Evolutionary conservation across 2,113 vertebrate species (phyloP), one percentile per base, ranked within the genome.

Genomic region (Toxotes chatareus): DNA sequence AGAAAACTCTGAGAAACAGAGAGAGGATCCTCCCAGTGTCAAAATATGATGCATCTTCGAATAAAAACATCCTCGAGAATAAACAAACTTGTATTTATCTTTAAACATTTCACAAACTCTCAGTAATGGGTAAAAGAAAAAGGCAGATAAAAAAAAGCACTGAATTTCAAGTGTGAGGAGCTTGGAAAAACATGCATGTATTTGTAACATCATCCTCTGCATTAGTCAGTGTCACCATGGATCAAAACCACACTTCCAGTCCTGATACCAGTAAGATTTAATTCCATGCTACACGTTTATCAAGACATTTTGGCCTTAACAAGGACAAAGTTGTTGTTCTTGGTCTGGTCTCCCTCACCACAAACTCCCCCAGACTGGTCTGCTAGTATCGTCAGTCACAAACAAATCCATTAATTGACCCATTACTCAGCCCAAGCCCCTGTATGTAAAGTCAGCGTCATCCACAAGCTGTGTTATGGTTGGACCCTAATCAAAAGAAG

Each of bases 391-490:
- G 84, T 93, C 86, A 93, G 84, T 85, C 81, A 79, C 79, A 72
- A 75, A 79, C 75, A 75, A 83, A 90, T 84, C 76, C 78, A 86
- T 91, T 91, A 84, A 88, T 80, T 92, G 84, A 84, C 56, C 73
- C 79, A 69, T 92, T 93, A 73, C 82, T 92, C 90, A 90, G 80
- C 44, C 83, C 59, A 40, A 73, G 53, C 56, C 74, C 66, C 79
- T 73, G 79, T 79, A 82, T 76, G 82, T 79, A 62, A 79, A 85
- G 79, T 78, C 71, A 76, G 55, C 71, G 53, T 90, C 86, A 88
- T 90, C 63, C 73, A 34, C 82, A 90, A 77, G 83, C 89, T 84
- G 73, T 93, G 83, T 89, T 95, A 73, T 93, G 38, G 72, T 92
- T 93, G 91, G 93, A 93, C 36, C 44, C 32, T 31, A 66, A 91